Percentiles rank a stretch among this genome's conserved stretches.
Conservation (phyloP, 2,113 vertebrate genomes). For the Brachyhypopomus occidentalis region DNA sequence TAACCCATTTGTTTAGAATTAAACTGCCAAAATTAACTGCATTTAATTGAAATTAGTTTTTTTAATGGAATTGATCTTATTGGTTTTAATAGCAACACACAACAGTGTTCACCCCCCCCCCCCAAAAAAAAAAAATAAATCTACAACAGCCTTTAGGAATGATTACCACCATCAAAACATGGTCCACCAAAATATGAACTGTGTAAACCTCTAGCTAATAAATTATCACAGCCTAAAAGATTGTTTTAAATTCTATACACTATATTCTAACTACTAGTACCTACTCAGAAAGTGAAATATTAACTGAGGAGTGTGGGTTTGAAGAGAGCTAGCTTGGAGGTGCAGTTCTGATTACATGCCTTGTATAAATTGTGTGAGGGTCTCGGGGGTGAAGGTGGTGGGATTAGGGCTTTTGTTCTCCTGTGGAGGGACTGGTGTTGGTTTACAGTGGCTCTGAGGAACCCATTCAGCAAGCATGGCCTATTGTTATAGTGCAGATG, state of each 20-base stretch:
- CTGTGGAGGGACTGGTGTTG: constrained; percentile 60
- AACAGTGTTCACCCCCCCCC: too few species aligned
- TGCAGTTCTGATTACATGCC: constrained; percentile 63
- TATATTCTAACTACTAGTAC: too few species aligned
- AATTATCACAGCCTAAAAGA: not conserved
- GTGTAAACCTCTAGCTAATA: not conserved
- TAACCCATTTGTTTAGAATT: not conserved
- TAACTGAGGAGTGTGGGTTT: constrained; percentile 32
- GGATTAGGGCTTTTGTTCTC: constrained; percentile 58
- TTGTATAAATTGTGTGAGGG: constrained; percentile 50
- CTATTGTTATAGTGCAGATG: constrained; percentile 34
- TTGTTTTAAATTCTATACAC: not conserved
- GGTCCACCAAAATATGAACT: too few species aligned
- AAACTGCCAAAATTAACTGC: too few species aligned
- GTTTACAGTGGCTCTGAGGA: constrained; percentile 64
- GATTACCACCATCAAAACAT: too few species aligned
- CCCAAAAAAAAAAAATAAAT: too few species aligned
- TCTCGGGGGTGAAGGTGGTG: constrained; percentile 53
- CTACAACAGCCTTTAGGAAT: too few species aligned
- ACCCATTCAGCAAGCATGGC: constrained; percentile 45
- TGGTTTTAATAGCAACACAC: too few species aligned
- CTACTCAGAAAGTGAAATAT: constrained; percentile 6
- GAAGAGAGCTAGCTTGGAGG: constrained; percentile 58
- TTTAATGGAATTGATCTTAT: too few species aligned
- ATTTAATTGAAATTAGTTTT: too few species aligned